Conservation (phyloP, 2,797 vertebrate species). For the Hyperoplus lanceolatus region DNA sequence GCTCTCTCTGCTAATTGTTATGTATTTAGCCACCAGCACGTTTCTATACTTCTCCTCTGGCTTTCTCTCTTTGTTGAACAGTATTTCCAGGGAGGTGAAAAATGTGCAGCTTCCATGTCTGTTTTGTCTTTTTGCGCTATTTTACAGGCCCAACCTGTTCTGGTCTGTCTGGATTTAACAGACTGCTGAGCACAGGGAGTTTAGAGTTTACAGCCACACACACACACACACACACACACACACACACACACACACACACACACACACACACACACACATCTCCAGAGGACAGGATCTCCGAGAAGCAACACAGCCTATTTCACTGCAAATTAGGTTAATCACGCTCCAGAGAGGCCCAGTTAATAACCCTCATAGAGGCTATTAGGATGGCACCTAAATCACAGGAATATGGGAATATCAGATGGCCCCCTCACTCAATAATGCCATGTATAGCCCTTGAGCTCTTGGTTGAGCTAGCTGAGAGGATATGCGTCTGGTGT, state of each 20-base stretch:
- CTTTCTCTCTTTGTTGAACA: neutral
- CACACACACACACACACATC: constrained; percentile 26
- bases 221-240: constrained; percentile 27
- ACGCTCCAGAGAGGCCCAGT: constrained; percentile 80
- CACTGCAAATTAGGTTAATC: constrained; percentile 83
- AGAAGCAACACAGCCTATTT: constrained; percentile 81
- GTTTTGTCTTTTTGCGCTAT: constrained; percentile 41
- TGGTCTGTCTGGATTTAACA: constrained; percentile 68
- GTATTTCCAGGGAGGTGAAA: constrained; percentile 25
- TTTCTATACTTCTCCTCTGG: neutral
- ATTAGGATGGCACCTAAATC: constrained; percentile 81
- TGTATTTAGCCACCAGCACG: constrained; percentile 4
- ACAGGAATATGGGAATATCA: constrained; percentile 70
- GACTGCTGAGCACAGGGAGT: constrained; percentile 71
- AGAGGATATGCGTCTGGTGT: no score
- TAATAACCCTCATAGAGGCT: constrained; percentile 82
- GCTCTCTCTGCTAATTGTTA: constrained; percentile 23
- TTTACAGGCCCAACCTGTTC: constrained; percentile 65
- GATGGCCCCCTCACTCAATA: constrained; percentile 51
- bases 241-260: constrained; percentile 8
- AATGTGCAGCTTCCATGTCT: constrained; percentile 26
- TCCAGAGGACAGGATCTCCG: constrained; percentile 73
- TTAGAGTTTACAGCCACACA: constrained; percentile 37
- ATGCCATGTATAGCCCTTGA: constrained; percentile 35
- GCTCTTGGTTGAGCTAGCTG: constrained; percentile 28